A percentile compares a stretch with the other conserved stretches of the same genome.
These are phyloP conservation scores for Eilema sororculum DNA, from an alignment of 2,888 invertebrate genomes.

Conservation along the genomic window DNA sequence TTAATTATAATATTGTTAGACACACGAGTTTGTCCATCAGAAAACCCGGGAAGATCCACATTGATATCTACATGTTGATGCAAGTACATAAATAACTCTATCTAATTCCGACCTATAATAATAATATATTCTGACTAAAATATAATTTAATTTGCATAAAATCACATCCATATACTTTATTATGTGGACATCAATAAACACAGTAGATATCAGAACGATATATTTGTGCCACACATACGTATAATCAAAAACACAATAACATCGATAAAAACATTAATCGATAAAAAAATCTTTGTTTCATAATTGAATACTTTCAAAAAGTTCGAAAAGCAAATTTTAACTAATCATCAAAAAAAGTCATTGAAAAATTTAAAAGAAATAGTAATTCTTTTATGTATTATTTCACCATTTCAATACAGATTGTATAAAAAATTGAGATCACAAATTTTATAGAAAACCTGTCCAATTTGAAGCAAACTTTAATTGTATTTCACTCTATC, in stretches of 20 bases:
- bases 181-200: neutral
- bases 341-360: neutral
- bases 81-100: too few relatives aligned
- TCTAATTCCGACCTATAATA: too few relatives aligned
- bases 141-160: neutral
- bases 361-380: neutral
- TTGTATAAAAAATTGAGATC: slow-evolving; percentile 6
- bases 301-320: neutral
- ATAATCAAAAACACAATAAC: slow-evolving; percentile 1
- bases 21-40: too few relatives aligned
- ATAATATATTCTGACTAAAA: neutral
- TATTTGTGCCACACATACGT: neutral
- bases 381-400: neutral
- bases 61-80: too few relatives aligned
- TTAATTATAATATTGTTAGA: too few relatives aligned
- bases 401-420: slow-evolving; percentile 3
- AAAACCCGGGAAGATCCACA: too few relatives aligned
- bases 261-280: neutral
- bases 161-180: neutral
- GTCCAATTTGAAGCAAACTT: slow-evolving; percentile 21
- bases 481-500: slow-evolving; percentile 61
- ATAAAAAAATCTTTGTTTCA: neutral
- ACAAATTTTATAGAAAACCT: slow-evolving; percentile 7
- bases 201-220: neutral
- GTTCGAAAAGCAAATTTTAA: neutral